phyloP scores from a whole-genome alignment of 1,140 invertebrate genomes.

The Calephelis virginiensis region DNA sequence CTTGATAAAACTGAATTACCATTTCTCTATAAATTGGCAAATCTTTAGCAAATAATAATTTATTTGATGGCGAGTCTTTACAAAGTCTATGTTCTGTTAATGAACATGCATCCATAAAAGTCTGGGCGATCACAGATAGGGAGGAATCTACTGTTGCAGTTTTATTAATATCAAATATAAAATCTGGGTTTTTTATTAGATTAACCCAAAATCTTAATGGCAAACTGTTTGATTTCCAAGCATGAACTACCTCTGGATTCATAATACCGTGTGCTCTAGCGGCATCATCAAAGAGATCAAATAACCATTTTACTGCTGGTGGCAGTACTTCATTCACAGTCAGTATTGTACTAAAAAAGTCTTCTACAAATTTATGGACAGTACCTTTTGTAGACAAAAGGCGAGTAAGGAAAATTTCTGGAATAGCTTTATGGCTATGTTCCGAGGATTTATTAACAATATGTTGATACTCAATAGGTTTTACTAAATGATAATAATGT shows the following conservation, averaged over 20 bases:
- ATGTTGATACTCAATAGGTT: slow-evolving; percentile 88
- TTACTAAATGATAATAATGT: slow-evolving; percentile 90
- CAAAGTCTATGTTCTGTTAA: slow-evolving; percentile 92
- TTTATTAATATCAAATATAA: slow-evolving; percentile 97
- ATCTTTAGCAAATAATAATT: slow-evolving; percentile 96
- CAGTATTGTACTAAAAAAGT: slow-evolving; percentile 94
- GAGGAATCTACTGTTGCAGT: slow-evolving; percentile 94
- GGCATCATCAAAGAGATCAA: slow-evolving; percentile 95
- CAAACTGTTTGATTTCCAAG: slow-evolving; percentile 98
- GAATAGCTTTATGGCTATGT: slow-evolving; percentile 93
- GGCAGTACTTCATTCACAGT: slow-evolving; percentile 94
- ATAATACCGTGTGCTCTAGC: slow-evolving; percentile 90
- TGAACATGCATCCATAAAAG: slow-evolving; percentile 97
- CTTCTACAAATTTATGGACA: slow-evolving; percentile 97
- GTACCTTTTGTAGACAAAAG: slow-evolving; percentile 96
- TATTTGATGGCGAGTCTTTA: slow-evolving; percentile 97
- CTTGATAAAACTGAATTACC: slow-evolving; percentile 92
- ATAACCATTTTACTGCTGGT: slow-evolving; percentile 96
- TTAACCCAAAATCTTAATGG: slow-evolving; percentile 98
- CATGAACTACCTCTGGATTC: slow-evolving; percentile 92
- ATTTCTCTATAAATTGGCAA: slow-evolving; percentile 93
- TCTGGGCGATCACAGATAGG: slow-evolving; percentile 96
- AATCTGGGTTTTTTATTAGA: slow-evolving; percentile 98
- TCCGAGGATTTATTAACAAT: slow-evolving; percentile 82
- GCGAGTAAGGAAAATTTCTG: slow-evolving; percentile 96